Percentiles rank a stretch among this genome's conserved stretches.
Evolutionary conservation across 2,113 vertebrate species (phyloP).

Genomic region (Microcebus ravelobensis): DNA sequence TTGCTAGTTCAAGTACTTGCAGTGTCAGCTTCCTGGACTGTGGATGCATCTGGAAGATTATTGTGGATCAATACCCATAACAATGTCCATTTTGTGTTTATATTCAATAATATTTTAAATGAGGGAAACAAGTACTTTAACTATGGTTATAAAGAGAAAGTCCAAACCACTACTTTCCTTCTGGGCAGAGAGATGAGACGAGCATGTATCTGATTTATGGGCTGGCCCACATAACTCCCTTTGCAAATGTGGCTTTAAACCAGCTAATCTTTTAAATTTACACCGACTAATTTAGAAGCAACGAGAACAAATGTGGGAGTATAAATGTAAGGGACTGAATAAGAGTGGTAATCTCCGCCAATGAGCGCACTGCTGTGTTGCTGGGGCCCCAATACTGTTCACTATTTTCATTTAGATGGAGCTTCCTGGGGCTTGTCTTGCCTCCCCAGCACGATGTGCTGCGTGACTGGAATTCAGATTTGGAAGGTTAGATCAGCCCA

Average conservation of each 20-base stretch:
- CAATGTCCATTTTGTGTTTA: neutral
- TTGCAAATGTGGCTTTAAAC: conserved; percentile 73
- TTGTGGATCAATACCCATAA: neutral
- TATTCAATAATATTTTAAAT: conserved; percentile 9
- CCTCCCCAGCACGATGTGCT: conserved; percentile 50
- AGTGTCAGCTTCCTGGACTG: neutral
- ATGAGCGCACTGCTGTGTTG: conserved; percentile 54
- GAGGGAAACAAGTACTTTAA: conserved; percentile 23
- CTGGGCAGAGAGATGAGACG: conserved; percentile 13
- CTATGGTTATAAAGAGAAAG: conserved; percentile 49
- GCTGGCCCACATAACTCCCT: conserved; percentile 72
- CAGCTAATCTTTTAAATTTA: conserved; percentile 78
- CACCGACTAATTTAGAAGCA: conserved; percentile 79
- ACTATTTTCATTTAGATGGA: conserved; percentile 33
- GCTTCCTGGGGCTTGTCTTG: conserved; percentile 53
- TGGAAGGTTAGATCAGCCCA: neutral
- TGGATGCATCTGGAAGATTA: neutral
- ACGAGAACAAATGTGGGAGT: conserved; percentile 80
- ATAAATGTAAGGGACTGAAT: conserved; percentile 67
- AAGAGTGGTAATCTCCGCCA: conserved; percentile 63
- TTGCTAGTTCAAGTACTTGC: neutral
- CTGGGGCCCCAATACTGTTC: conserved; percentile 54
- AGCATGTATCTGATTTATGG: conserved; percentile 57
- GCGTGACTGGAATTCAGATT: conserved; percentile 61
- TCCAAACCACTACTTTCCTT: conserved; percentile 41